Base-by-base conservation (phyloP, 1,140 invertebrate species). In the Neomicropteryx cornuta region DNA sequence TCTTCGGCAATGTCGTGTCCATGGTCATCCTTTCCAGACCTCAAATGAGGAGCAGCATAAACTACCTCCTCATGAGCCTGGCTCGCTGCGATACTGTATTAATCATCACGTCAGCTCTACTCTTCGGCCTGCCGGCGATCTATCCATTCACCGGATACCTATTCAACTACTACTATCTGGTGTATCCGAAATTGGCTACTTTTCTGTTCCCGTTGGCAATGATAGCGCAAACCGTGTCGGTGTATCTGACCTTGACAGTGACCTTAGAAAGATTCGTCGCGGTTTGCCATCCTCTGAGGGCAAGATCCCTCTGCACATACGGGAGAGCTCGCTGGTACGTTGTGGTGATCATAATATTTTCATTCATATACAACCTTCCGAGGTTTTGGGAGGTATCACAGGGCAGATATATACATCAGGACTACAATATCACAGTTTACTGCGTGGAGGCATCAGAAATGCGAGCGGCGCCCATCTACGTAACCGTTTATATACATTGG, bases 241-340 rank as follows among this genome's bases (percentile, higher is more conserved):
- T 95, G 30, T 98, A 96, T 69, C 73, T 96, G 44, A 97, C 94
- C 1, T 76, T 97, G 31, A 89, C 88, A 1, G 94, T 97, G 24
- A 97, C 94, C 0, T 73, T 96, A 46, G 94, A 98, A 62, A 73
- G 94, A 31, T 97, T 92, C 66, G 86, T 97, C 27, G 94, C 93
- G 1, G 94, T 98, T 0, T 97, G 93, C 55, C 88, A 95, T 62
- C 93, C 92, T 1, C 67, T 97, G 5, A 75, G 77, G 42, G 90
- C 91, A 1, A 73, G 87, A 30, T 83, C 83, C 0, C 73, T 95
- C 32, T 97, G 92, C 62, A 97, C 91, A 0, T 91, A 91, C 50
- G 80, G 86, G 2, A 71, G 92, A 23, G 89, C 92, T 3, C 74
- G 87, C 23, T 72, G 84, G 42, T 91, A 90, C 50, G 86, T 95